Percentiles rank a stretch among this genome's conserved stretches.
phyloP scores from a whole-genome alignment of 2,888 invertebrate species.

The Venustoraphidia nigricollis region DNA sequence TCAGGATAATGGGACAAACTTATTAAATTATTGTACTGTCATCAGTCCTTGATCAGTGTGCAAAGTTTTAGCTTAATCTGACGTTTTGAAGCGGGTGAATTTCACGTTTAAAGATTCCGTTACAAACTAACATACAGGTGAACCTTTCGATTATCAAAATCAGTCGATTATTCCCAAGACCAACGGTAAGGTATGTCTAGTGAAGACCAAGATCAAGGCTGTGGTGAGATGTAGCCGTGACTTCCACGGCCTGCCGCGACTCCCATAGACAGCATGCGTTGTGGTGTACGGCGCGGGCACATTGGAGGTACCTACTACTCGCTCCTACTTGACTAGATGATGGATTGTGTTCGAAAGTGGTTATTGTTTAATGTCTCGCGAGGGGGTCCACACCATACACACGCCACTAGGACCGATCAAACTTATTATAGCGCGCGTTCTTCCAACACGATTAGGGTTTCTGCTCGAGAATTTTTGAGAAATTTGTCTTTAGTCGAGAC shows the following conservation, averaged over 20 bases:
- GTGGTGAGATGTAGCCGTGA: constrained; percentile 28
- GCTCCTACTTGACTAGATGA: constrained; percentile 20
- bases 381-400: constrained; percentile 21
- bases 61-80: too few species aligned
- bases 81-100: too few species aligned
- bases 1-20: too few species aligned
- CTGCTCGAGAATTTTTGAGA: too few species aligned
- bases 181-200: background rate
- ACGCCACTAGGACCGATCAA: background rate
- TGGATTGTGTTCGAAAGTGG: constrained; percentile 28
- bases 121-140: too few species aligned
- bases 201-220: constrained; percentile 17
- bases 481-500: too few species aligned
- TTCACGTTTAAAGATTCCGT: too few species aligned
- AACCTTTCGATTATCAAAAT: too few species aligned
- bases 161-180: background rate
- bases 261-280: constrained; percentile 17
- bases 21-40: too few species aligned
- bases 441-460: background rate
- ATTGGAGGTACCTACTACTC: too few species aligned
- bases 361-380: constrained; percentile 29
- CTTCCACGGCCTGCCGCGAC: constrained; percentile 19
- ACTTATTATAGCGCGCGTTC: background rate
- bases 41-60: too few species aligned
- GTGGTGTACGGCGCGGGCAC: too few species aligned